Evolutionary conservation across 2,797 vertebrate genomes (phyloP).

Genomic region (Semaprochilodus insignis): DNA sequence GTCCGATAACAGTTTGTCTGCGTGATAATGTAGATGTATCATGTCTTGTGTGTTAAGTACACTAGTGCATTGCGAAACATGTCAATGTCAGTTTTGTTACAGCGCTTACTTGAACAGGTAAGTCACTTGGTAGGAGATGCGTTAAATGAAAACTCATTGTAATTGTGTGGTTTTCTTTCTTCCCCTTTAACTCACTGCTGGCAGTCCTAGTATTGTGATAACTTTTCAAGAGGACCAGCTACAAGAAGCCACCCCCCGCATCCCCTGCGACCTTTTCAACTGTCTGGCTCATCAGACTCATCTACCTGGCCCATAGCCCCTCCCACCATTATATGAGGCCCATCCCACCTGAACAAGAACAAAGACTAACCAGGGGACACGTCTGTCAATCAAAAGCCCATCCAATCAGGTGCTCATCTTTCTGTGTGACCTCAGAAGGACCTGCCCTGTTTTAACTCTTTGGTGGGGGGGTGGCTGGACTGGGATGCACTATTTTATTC

Average conservation of each 20-base stretch:
- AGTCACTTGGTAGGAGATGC: neutral
- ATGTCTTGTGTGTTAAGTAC: neutral
- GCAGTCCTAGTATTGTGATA: conserved; percentile 84
- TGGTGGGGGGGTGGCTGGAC: conserved; percentile 50
- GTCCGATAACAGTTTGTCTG: conserved; percentile 10
- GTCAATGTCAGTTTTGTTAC: neutral
- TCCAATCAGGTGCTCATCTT: conserved; percentile 33
- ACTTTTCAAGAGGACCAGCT: conserved; percentile 81
- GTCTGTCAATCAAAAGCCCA: conserved; percentile 10
- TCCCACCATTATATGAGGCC: neutral
- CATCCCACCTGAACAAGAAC: conserved; percentile 15
- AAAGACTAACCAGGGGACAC: conserved; percentile 13
- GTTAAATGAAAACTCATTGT: neutral
- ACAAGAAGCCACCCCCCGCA: conserved; percentile 79
- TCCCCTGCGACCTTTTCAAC: conserved; percentile 87
- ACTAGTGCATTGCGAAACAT: neutral
- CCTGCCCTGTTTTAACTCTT: conserved; percentile 36
- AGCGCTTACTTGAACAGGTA: neutral
- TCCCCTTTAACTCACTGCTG: conserved; percentile 69
- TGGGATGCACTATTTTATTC: conserved; percentile 51
- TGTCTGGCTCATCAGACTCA: conserved; percentile 84
- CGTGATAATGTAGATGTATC: conserved; percentile 15
- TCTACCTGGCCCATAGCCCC: conserved; percentile 78
- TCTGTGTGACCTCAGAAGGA: conserved; percentile 24
- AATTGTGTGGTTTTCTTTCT: conserved; percentile 40